phyloP scores from a whole-genome alignment of 2,113 vertebrate species.

The Meleagris gallopavo region DNA sequence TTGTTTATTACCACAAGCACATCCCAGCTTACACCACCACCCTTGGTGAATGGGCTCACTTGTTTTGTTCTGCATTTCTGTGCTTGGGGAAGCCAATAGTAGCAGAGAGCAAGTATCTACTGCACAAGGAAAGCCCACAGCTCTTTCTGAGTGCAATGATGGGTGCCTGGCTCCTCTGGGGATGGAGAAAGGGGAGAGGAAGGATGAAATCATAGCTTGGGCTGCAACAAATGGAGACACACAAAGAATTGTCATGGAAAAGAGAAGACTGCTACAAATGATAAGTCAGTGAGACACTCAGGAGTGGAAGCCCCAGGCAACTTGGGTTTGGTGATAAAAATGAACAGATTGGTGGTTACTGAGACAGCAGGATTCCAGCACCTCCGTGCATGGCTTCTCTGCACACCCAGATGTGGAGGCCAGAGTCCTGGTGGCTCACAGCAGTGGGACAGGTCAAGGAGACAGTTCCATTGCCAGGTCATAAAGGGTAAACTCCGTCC shows the following conservation, averaged over 20 bases:
- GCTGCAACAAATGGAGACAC: background rate
- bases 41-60: background rate
- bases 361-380: background rate
- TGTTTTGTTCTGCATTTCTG: background rate
- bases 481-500: background rate
- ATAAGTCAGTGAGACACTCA: rapidly evolving
- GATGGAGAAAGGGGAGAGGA: background rate
- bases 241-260: background rate
- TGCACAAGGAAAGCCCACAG: background rate
- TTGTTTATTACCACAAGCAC: background rate
- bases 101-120: background rate
- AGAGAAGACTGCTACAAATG: background rate
- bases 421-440: background rate
- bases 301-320: background rate
- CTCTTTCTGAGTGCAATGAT: rapidly evolving
- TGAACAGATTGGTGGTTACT: background rate
- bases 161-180: background rate
- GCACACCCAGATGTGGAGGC: background rate
- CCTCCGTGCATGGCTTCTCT: background rate
- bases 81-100: background rate
- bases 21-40: background rate
- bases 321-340: background rate
- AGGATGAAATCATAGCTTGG: background rate
- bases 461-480: background rate
- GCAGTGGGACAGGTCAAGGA: background rate